phyloP scores from a whole-genome alignment of 1,140 invertebrate species.

The Saccostrea echinata region DNA sequence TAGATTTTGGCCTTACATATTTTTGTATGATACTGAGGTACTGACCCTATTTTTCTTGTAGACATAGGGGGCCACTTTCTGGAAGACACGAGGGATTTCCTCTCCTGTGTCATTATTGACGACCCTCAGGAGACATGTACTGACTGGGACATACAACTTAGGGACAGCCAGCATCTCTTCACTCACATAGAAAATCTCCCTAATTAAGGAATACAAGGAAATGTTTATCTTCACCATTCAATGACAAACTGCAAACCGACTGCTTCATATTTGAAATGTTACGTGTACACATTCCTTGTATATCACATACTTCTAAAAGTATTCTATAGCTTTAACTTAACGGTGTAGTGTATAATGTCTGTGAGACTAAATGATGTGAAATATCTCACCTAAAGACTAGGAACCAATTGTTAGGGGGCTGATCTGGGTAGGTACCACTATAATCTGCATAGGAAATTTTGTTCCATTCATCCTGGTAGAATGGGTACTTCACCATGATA shows the following conservation, averaged over 20 bases:
- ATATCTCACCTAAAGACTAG: conserved; percentile 75
- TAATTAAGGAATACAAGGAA: conserved; percentile 54
- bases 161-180: conserved; percentile 78
- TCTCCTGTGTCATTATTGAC: conserved; percentile 79
- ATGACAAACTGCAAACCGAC: no score
- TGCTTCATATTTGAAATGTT: no score
- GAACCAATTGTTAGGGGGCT: conserved; percentile 78
- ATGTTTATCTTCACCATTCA: no score
- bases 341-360: background rate
- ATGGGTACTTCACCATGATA: conserved; percentile 77
- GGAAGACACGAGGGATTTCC: conserved; percentile 78
- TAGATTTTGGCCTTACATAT: no score
- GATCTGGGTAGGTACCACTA: conserved; percentile 75
- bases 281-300: no score
- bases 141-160: conserved; percentile 75
- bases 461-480: conserved; percentile 79
- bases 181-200: conserved; percentile 78
- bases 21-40: background rate
- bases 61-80: conserved; percentile 78
- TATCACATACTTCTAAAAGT: no score
- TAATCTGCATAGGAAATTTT: conserved; percentile 79
- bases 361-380: background rate
- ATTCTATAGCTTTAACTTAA: no score
- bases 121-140: conserved; percentile 77
- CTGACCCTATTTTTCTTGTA: conserved; percentile 79